phyloP scores from a whole-genome alignment of 1,140 invertebrate species.

The Ganaspis sp. region DNA sequence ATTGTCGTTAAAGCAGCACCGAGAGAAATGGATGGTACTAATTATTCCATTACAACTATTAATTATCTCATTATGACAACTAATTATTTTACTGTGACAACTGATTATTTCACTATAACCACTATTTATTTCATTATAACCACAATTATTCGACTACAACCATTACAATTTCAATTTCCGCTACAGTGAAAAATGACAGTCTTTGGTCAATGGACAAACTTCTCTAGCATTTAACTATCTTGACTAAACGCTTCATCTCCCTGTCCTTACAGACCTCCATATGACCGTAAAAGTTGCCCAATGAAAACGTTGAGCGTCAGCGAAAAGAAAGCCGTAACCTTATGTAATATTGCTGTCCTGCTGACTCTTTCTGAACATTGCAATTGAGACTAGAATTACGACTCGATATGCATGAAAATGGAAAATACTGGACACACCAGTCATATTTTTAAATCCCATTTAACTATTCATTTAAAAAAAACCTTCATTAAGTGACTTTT shows the following conservation, averaged over 20 bases:
- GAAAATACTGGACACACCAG: conserved; percentile 3
- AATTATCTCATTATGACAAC: no score
- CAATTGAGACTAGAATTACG: conserved; percentile 47
- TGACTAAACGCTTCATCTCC: conserved; percentile 22
- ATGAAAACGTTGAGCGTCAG: conserved; percentile 62
- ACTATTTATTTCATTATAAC: no score
- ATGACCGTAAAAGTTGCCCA: conserved; percentile 61
- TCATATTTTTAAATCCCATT: not conserved
- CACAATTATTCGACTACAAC: no score
- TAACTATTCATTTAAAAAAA: not conserved
- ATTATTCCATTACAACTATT: no score
- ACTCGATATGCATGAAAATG: not conserved
- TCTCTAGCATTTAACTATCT: conserved; percentile 22
- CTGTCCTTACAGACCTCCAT: conserved; percentile 34
- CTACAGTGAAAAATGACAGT: not conserved
- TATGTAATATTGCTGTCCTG: conserved; percentile 59
- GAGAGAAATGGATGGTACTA: no score
- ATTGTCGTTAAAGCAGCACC: no score
- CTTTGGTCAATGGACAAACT: conserved; percentile 5
- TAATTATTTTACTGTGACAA: no score
- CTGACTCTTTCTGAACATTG: conserved; percentile 57
- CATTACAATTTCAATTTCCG: not conserved
- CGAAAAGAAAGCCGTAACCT: conserved; percentile 70
- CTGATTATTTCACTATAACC: no score
- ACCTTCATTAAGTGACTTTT: not conserved